phyloP scores from a whole-genome alignment of 2,797 vertebrate species.

The Alosa sapidissima region DNA sequence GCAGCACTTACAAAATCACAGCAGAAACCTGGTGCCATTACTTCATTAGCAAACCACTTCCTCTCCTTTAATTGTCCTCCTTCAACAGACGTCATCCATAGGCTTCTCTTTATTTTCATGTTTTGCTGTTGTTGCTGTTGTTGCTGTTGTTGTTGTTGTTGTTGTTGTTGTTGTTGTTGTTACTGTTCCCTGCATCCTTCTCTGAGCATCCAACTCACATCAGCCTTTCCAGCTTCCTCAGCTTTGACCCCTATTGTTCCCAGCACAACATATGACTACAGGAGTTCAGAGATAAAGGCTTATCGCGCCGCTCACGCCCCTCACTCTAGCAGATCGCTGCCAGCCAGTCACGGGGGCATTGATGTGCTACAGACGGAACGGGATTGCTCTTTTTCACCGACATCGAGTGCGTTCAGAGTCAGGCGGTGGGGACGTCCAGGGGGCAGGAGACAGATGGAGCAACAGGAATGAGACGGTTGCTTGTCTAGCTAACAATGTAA shows the following conservation, averaged over 20 bases:
- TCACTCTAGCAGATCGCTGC: neutral
- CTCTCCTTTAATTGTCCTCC: neutral
- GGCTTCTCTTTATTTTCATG: neutral
- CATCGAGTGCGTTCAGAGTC: neutral
- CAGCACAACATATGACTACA: neutral
- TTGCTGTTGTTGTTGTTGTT: too few relatives aligned
- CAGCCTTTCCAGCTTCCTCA: neutral
- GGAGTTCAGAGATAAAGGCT: neutral
- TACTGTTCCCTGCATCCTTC: too few relatives aligned
- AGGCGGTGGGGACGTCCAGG: neutral
- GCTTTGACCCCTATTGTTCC: neutral
- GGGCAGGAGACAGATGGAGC: neutral
- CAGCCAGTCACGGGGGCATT: neutral
- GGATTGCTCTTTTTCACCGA: neutral
- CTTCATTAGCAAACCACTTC: neutral
- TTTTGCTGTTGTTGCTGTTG: neutral
- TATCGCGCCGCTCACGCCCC: neutral
- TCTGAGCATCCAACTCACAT: too few relatives aligned
- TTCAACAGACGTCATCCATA: neutral
- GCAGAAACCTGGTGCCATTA: neutral
- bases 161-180: too few relatives aligned
- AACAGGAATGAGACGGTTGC: neutral
- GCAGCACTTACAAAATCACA: neutral
- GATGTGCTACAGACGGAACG: neutral
- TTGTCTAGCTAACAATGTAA: neutral